A percentile compares a stretch with the other conserved stretches of the same genome.
phyloP scores from a whole-genome alignment of 2,113 vertebrate species.

The Sialia sialis region DNA sequence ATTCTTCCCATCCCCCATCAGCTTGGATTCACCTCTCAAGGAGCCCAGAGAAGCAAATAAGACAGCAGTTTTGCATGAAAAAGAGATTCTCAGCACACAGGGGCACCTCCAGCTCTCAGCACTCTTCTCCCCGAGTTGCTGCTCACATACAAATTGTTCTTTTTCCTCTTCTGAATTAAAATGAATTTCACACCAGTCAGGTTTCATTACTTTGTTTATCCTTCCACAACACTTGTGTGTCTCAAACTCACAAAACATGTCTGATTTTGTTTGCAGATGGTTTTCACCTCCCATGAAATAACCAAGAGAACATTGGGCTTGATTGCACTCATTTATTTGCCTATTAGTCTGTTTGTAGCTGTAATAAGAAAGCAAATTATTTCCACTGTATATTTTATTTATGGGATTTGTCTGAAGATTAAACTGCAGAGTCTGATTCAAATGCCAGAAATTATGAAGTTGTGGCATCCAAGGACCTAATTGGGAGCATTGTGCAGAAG shows the following conservation, averaged over 20 bases:
- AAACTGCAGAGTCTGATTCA: neutral
- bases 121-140: neutral
- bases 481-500: neutral
- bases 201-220: conserved; percentile 45
- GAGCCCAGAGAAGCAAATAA: neutral
- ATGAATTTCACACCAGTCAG: neutral
- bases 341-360: conserved; percentile 41
- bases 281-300: conserved; percentile 14
- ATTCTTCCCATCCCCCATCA: neutral
- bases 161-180: neutral
- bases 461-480: neutral
- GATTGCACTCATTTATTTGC: conserved; percentile 48
- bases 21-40: neutral
- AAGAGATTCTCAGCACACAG: neutral
- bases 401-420: neutral
- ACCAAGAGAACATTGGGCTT: neutral
- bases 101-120: neutral
- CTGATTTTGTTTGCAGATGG: neutral
- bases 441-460: neutral
- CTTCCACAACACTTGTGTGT: neutral
- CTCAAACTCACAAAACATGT: neutral
- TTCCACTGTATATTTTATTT: conserved; percentile 50
- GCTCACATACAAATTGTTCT: neutral
- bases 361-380: conserved; percentile 38
- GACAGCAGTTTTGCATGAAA: neutral